phyloP scores from a whole-genome alignment of 2,797 vertebrate genomes.

The Argentina silus region DNA sequence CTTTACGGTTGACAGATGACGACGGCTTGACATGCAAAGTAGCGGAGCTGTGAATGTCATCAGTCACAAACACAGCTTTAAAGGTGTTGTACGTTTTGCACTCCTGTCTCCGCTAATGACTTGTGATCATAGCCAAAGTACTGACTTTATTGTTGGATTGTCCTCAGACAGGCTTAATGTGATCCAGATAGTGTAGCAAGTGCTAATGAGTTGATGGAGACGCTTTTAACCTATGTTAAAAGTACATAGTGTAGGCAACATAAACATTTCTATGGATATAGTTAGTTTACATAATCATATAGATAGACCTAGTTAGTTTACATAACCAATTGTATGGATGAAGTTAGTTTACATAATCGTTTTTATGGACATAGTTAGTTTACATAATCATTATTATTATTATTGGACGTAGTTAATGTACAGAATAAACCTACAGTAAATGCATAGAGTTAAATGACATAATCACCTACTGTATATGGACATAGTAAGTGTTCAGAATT shows the following conservation, averaged over 20 bases:
- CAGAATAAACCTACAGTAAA: too few relatives aligned
- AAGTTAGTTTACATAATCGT: too few relatives aligned
- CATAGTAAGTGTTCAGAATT: too few relatives aligned
- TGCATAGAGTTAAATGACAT: too few relatives aligned
- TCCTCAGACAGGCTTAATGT: constrained; percentile 31
- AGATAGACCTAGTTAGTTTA: too few relatives aligned
- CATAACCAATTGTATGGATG: too few relatives aligned
- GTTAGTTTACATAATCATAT: too few relatives aligned
- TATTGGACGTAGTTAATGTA: too few relatives aligned
- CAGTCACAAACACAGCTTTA: constrained; percentile 33
- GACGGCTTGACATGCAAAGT: constrained; percentile 29
- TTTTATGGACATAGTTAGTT: too few relatives aligned
- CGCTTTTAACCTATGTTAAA: background rate
- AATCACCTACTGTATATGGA: too few relatives aligned
- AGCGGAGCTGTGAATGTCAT: constrained; percentile 40
- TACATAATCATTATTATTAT: too few relatives aligned
- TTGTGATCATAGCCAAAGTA: constrained; percentile 34
- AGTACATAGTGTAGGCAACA: background rate
- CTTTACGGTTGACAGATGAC: constrained; percentile 40
- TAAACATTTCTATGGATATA: too few relatives aligned
- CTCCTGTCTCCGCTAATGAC: constrained; percentile 42
- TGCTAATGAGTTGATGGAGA: background rate
- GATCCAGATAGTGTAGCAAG: constrained; percentile 31
- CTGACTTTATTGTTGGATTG: constrained; percentile 30
- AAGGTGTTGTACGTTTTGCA: constrained; percentile 27